phyloP scores from a whole-genome alignment of 1,140 invertebrate genomes.

The Rhagoletis pomonella region DNA sequence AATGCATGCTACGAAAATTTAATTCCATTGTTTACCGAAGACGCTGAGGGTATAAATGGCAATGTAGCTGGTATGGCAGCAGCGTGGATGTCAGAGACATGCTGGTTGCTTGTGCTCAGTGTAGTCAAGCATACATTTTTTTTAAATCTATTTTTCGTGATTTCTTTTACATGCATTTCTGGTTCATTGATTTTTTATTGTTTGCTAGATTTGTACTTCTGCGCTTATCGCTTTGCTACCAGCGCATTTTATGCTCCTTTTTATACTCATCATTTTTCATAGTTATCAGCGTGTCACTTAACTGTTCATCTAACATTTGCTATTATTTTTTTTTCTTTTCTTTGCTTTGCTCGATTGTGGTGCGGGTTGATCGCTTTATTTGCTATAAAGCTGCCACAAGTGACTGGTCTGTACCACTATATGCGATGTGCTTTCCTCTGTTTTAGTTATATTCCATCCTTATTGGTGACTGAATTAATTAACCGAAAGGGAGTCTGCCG shows the following conservation, averaged over 20 bases:
- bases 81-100: neutral
- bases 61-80: neutral
- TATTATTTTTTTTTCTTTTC: neutral
- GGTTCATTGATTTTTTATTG: constrained; percentile 42
- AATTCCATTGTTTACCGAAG: neutral
- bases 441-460: neutral
- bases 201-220: neutral
- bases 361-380: neutral
- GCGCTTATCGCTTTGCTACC: neutral
- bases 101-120: no score
- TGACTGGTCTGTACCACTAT: neutral
- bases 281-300: neutral
- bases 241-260: neutral
- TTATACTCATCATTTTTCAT: constrained; percentile 22
- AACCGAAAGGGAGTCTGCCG: constrained; percentile 11
- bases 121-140: no score
- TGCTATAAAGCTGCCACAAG: neutral
- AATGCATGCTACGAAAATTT: neutral
- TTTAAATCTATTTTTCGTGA: neutral
- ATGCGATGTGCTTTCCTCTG: neutral
- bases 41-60: neutral
- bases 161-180: neutral
- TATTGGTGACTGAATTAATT: constrained; percentile 32
- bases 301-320: neutral
- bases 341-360: neutral